Evolutionary conservation across 2,113 vertebrate genomes (phyloP), one percentile per base, ranked within the genome.

Genomic region (Atherinomorus stipes): DNA sequence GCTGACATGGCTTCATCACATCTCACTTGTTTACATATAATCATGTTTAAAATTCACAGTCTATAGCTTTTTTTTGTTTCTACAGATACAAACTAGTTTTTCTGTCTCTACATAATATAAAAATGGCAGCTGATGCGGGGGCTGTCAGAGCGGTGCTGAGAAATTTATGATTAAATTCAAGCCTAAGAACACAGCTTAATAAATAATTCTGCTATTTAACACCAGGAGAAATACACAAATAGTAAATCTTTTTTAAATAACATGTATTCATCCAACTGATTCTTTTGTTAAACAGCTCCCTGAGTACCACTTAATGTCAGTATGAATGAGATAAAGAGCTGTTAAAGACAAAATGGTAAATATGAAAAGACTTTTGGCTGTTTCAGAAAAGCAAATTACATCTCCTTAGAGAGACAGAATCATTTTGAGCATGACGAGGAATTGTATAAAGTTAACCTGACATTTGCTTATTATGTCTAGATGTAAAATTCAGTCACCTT

Each of bases 361-460:
- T 0, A 8, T 19, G 22, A n/a, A 73, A 49, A 22, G 6, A 21
- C 12, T 53, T 50, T 44, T 70, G 51, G 18, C 54, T 7, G 21
- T 71, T 23, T 4, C 42, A 11, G 18, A 51, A 49, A 64, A 77
- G 11, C 23, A 68, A 62, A 80, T 64, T 1, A 10, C 16, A 19
- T 3, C 10, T 58, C n/a, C n/a, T 76, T 59, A 22, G 66, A 49
- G 25, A 63, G 18, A 13, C 13, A 40, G 3, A 1, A 40, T 56
- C 53, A 22, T 25, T 64, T 13, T 25, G 18, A 26, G 21, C 58
- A 25, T 69, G 47, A 31, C 13, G 25, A 52, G 67, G 0, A 31
- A 65, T 72, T 53, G 15, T 44, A 18, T 53, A 4, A 70, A 76
- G 47, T 71, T 57, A 64, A 64, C 22, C 47, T 65, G 77, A 72